Base-by-base conservation (phyloP, 2,888 invertebrate genomes). In the Epicampocera succincta region DNA sequence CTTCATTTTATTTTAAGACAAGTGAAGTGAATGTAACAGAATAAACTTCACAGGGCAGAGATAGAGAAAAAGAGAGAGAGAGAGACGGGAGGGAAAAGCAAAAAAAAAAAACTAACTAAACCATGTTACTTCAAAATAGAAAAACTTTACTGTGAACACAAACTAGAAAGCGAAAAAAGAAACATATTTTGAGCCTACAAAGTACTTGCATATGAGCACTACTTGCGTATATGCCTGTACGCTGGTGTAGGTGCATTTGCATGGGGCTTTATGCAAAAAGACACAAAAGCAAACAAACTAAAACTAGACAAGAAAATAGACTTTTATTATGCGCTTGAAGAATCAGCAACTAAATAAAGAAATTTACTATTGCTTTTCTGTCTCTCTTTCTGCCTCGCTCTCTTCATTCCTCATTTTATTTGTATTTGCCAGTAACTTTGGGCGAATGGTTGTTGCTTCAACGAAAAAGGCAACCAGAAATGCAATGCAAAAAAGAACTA, bases 301-400 rank as follows among this genome's bases (percentile, higher is more conserved):
- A 48, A 61, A 68, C 61, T 48, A 61, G 61, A 81, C 72, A 76
- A 76, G 68, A 73, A 81, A 76, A 81, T 73, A 76, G 80, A 81
- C 81, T 77, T 81, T 63, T 73, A 76, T 76, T 73, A 73, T 81
- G 72, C 44, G 81, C 76, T 73, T 68, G 56, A 76, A 77, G 68
- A 19, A 61, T 50, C 58, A 65, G 29, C 50, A 76, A 80, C 72
- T 76, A 42, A 66, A 76, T 72, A 76, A 60, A 71, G 54, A 72
- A 66, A 8, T 56, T 21, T 38, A 15, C 65, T 44, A 21, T 21
- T 46, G 12, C 15, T 65, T 56, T 46, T 15, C 5, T 13, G 48
- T 12, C 40, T 21, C 6, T 12, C 33, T 9, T 9, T 33, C 33
- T 40, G 25, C 29, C 61, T 61, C 13, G 19, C 48, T 12, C 17